phyloP scores from a whole-genome alignment of 2,888 invertebrate genomes.

The Lepidochrysops patricia region DNA sequence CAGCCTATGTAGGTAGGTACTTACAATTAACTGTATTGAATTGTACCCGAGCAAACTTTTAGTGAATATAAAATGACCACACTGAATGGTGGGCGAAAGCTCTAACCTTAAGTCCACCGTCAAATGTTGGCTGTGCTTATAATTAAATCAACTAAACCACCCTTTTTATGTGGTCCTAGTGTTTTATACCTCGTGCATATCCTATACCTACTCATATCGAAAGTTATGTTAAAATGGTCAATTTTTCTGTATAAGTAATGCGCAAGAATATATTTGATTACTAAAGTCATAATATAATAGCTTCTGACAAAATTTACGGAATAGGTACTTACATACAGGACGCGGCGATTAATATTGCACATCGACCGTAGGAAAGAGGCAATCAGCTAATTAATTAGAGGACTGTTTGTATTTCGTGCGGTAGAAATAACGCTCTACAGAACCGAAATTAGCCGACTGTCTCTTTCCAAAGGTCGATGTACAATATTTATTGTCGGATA shows the following conservation, averaged over 20 bases:
- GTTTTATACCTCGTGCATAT: conserved; percentile 33
- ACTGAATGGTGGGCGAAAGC: neutral
- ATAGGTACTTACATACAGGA: too few species aligned
- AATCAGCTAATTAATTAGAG: too few species aligned
- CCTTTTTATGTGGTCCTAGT: conserved; percentile 39
- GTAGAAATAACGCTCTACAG: too few species aligned
- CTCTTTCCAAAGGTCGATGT: too few species aligned
- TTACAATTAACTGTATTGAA: neutral
- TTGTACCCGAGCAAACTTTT: conserved; percentile 28
- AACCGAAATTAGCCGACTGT: too few species aligned
- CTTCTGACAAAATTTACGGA: too few species aligned
- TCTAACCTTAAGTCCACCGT: conserved; percentile 51
- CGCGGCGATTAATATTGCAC: too few species aligned
- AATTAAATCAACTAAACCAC: conserved; percentile 38
- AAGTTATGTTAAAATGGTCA: conserved; percentile 15
- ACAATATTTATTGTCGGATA: too few species aligned
- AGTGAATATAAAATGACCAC: neutral
- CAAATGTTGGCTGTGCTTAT: conserved; percentile 68
- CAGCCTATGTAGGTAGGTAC: neutral
- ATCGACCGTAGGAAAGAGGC: too few species aligned
- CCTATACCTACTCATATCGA: conserved; percentile 40
- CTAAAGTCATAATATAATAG: too few species aligned
- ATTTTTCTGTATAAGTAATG: neutral
- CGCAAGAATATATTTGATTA: neutral
- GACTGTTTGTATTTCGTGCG: too few species aligned